A percentile compares a stretch with the other conserved stretches of the same genome.
These are phyloP conservation scores for Nestor notabilis DNA, from an alignment of 2,113 vertebrate genomes.

Conservation along the genomic window DNA sequence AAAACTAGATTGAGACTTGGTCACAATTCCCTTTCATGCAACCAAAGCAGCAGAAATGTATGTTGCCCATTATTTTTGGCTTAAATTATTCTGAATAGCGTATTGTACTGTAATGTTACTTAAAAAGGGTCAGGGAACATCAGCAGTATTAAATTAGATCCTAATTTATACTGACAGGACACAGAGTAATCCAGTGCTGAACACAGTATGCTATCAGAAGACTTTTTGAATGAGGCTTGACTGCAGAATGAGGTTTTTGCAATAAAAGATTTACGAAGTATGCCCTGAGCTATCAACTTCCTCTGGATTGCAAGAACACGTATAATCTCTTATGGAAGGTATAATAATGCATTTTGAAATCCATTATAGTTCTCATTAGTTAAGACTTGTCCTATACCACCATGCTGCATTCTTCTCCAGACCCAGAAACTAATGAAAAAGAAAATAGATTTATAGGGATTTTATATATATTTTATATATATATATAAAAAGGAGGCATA, in stretches of 20 bases:
- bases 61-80: constrained; percentile 43
- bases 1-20: neutral
- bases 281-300: neutral
- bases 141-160: constrained; percentile 22
- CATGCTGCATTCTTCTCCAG: neutral
- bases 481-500: neutral
- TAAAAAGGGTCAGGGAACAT: constrained; percentile 3
- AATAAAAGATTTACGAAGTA: neutral
- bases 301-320: neutral
- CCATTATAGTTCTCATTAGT: neutral
- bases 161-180: constrained; percentile 33
- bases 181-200: neutral
- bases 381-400: neutral
- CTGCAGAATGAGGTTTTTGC: neutral
- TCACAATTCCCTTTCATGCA: constrained; percentile 11
- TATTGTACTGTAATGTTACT: constrained; percentile 19
- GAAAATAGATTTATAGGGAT: neutral
- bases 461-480: neutral
- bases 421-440: neutral
- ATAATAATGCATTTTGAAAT: neutral
- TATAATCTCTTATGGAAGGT: neutral
- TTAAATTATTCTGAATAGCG: constrained; percentile 17
- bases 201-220: neutral
- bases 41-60: neutral
- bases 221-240: neutral